Conservation (phyloP, 2,797 vertebrate genomes). For the Sebastes matsubarae region DNA sequence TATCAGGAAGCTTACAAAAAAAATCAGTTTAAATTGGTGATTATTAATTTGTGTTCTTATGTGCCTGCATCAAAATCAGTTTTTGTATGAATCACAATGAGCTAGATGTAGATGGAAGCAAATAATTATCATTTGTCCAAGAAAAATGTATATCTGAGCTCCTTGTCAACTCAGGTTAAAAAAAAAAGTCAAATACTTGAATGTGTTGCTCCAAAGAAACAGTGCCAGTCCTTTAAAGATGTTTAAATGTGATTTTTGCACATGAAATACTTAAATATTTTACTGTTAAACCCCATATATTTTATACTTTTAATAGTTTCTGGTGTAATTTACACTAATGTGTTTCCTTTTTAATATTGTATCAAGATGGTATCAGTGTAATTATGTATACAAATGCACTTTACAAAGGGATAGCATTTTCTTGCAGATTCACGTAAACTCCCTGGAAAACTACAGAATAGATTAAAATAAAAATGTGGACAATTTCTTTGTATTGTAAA, state of each 20-base stretch:
- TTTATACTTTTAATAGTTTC: background rate
- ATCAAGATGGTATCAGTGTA: background rate
- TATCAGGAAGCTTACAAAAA: background rate
- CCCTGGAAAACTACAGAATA: background rate
- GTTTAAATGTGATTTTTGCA: constrained; percentile 16
- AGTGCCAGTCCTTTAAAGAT: background rate
- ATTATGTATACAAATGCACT: background rate
- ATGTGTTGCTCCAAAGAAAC: background rate
- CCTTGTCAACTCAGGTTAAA: background rate
- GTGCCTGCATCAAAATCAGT: background rate
- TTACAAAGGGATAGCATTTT: background rate
- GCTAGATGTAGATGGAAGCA: background rate
- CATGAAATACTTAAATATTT: background rate
- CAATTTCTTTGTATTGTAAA: background rate
- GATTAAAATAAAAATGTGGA: background rate
- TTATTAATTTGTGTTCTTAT: background rate
- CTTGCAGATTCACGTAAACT: background rate
- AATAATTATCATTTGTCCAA: background rate
- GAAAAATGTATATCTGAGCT: background rate
- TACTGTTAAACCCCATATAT: background rate
- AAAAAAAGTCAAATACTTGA: background rate
- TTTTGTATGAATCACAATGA: background rate
- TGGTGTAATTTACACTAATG: background rate
- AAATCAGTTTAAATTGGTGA: background rate
- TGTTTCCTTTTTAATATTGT: background rate